Evolutionary conservation across 2,797 vertebrate species (phyloP).

Genomic region (Stomatorhinus walkeri): DNA sequence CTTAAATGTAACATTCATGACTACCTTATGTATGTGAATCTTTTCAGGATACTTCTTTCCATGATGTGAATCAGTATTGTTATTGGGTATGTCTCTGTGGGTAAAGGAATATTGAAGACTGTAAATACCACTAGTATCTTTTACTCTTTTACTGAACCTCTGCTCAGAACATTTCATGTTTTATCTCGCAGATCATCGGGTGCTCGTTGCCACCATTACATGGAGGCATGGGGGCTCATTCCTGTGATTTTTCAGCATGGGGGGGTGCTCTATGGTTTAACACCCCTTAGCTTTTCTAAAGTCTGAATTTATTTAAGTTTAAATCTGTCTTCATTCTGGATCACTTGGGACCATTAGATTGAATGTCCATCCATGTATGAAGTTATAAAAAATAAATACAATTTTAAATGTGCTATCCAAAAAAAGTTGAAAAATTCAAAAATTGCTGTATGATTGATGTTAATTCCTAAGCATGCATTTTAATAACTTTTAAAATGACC

Average conservation of each 20-base stretch:
- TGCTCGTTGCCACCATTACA: not conserved
- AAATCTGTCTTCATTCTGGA: not conserved
- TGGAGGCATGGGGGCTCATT: not conserved
- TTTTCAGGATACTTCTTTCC: not conserved
- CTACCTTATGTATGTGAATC: not conserved
- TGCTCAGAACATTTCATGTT: not conserved
- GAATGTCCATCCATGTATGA: slow-evolving; percentile 1
- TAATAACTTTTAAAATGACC: not conserved
- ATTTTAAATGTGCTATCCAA: not conserved
- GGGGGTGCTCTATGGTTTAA: not conserved
- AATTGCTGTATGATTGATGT: not conserved
- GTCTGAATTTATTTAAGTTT: not conserved
- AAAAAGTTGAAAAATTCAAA: not conserved
- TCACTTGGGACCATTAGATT: not conserved
- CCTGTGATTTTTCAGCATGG: not conserved
- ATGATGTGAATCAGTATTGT: not conserved
- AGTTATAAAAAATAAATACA: not conserved
- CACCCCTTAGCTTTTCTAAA: not conserved
- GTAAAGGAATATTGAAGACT: not conserved
- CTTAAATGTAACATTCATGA: not conserved
- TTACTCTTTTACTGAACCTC: not conserved
- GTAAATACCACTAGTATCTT: not conserved
- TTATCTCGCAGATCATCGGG: not conserved
- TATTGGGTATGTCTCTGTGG: not conserved
- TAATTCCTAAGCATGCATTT: not conserved